A percentile compares a stretch with the other conserved stretches of the same genome.
These are phyloP conservation scores for Drosophila rhopaloa DNA, from an alignment of 1,140 invertebrate genomes.

Conservation along the genomic window DNA sequence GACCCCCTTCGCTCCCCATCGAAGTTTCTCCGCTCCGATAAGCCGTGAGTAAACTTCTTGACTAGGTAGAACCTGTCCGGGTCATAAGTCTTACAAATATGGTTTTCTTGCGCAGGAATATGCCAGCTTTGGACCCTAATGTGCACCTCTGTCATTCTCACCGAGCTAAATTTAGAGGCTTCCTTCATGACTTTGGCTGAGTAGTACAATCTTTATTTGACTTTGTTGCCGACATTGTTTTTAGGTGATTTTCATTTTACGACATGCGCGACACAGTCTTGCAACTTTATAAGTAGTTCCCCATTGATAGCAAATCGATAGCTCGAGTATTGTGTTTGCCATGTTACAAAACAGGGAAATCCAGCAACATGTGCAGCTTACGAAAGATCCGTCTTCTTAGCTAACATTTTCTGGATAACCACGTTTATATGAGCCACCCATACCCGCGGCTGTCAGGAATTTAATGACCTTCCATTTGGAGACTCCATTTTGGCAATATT, in stretches of 20 bases:
- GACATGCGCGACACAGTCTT: slow-evolving; percentile 7
- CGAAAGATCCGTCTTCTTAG: background rate
- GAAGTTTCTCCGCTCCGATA: slow-evolving; percentile 21
- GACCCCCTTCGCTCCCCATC: slow-evolving; percentile 33
- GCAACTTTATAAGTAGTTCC: slow-evolving; percentile 8
- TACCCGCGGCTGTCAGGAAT: slow-evolving; percentile 25
- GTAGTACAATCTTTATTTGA: slow-evolving; percentile 19
- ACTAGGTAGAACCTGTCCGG: slow-evolving; percentile 32
- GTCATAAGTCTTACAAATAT: slow-evolving; percentile 10
- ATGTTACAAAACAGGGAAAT: background rate
- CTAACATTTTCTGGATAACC: background rate
- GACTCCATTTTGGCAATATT: slow-evolving; percentile 42
- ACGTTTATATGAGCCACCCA: background rate
- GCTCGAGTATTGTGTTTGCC: slow-evolving; percentile 10
- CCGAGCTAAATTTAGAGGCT: slow-evolving; percentile 1
- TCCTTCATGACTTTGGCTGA: background rate
- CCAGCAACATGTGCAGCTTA: background rate
- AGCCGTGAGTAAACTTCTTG: slow-evolving; percentile 27
- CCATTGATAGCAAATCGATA: slow-evolving; percentile 7
- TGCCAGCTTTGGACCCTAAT: background rate
- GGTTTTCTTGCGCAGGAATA: background rate
- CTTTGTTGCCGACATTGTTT: slow-evolving; percentile 4
- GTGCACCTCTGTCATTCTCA: background rate
- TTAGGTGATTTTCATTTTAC: slow-evolving; percentile 5
- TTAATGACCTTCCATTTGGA: slow-evolving; percentile 41